Base-by-base conservation (phyloP, 2,113 vertebrate genomes). In the Cathartes aura region DNA sequence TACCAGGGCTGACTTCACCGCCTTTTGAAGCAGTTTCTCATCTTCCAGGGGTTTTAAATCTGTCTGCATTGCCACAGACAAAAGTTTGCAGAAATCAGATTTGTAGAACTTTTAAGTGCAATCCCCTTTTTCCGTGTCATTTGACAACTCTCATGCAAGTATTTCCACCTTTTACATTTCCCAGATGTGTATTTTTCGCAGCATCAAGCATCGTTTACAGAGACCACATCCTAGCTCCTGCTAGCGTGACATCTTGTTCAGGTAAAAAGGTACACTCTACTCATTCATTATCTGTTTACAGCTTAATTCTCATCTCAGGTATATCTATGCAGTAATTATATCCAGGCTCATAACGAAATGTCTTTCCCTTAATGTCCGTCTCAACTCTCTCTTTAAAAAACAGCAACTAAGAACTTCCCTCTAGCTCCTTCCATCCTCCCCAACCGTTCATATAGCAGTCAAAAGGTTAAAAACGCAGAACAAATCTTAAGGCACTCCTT, bases 201-300 rank as follows among this genome's bases (percentile, higher is more conserved):
- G 43, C 22, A n/a, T 11, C 15, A 11, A 40, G 22, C 34, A 21
- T 15, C 8, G 2, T 9, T 52, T 48, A 47, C 27, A 68, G 50
- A 67, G 47, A 20, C 10, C 22, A 22, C 32, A n/a, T 34, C 43
- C 22, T 17, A 11, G 26, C 34, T 70, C 38, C 66, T 26, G 43
- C 24, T n/a, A 60, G 36, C 3, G 0, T 38, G 27, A 7, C 9
- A 24, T 10, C 36, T 50, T 24, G 5, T 3, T 48, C 22, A 22
- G 15, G 40, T 56, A 34, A 56, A 40, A 71, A 62, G 24, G 7
- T 38, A 47, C 12, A 5, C 52, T 27, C 47, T 23, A 8, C 29
- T 55, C 58, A 16, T 7, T 53, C 4, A 1, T 40, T 17, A 27
- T 22, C 45, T 36, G 7, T 27, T 74, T n/a, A 53, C 26, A 10